These are phyloP conservation scores for Drosophila trichaetosa DNA, from an alignment of 2,888 invertebrate genomes.

Conservation along the genomic window DNA sequence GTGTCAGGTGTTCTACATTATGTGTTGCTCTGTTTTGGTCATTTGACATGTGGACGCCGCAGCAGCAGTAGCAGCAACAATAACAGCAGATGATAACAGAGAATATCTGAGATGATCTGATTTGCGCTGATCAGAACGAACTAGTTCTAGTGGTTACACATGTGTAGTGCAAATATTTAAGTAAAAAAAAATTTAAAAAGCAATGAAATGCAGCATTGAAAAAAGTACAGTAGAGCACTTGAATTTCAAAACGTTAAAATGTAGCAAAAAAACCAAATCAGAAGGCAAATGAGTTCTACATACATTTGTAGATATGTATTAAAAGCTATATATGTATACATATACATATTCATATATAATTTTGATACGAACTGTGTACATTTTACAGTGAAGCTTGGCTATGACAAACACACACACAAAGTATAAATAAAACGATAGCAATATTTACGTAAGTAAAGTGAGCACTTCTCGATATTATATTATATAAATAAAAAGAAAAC, in stretches of 20 bases:
- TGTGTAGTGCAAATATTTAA: not conserved
- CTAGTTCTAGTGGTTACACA: constrained; percentile 1
- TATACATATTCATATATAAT: constrained; percentile 25
- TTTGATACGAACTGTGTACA: constrained; percentile 54
- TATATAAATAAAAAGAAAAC: not conserved
- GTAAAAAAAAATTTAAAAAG: constrained; percentile 6
- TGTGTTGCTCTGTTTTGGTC: constrained; percentile 60
- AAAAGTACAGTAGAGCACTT: constrained; percentile 64
- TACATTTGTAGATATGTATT: constrained; percentile 8
- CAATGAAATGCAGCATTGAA: constrained; percentile 15
- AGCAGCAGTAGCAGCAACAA: constrained; percentile 25
- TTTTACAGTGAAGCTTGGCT: constrained; percentile 42
- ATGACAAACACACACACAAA: constrained; percentile 9
- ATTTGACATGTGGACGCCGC: constrained; percentile 60
- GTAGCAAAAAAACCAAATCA: constrained; percentile 31
- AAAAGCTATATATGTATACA: constrained; percentile 13
- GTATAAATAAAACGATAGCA: not conserved
- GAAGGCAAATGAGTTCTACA: constrained; percentile 40
- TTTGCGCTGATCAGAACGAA: constrained; percentile 34
- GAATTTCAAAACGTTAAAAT: constrained; percentile 36
- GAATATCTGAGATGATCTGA: constrained; percentile 42
- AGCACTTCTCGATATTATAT: not conserved
- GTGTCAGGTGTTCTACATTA: constrained; percentile 59
- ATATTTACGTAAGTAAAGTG: not conserved
- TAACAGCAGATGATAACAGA: constrained; percentile 32